Conservation (phyloP, 1,140 invertebrate species). For the Aphelenchoides besseyi region DNA sequence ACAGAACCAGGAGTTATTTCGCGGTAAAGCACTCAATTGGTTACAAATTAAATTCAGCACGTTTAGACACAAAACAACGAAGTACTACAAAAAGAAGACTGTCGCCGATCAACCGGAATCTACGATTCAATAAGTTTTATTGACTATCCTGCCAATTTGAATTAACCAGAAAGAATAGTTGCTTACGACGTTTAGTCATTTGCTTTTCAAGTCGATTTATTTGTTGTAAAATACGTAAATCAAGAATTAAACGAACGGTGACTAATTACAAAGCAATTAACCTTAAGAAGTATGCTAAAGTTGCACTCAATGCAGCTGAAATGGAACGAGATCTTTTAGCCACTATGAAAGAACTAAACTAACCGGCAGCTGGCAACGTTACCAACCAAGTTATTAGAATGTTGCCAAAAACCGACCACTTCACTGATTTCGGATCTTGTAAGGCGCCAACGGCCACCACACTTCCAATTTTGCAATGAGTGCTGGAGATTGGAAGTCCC, state of each 20-base stretch:
- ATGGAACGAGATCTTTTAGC: background rate
- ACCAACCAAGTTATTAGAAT: conserved; percentile 93
- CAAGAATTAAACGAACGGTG: too few species aligned
- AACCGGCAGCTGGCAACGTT: conserved; percentile 81
- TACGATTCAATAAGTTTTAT: background rate
- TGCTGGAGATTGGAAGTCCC: conserved; percentile 90
- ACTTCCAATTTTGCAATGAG: conserved; percentile 83
- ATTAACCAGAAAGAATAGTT: background rate
- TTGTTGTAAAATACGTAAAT: too few species aligned
- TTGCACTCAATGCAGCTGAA: conserved; percentile 8
- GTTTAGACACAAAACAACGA: conserved; percentile 53
- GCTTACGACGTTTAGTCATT: conserved; percentile 1
- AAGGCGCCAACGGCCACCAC: conserved; percentile 50
- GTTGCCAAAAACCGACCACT: conserved; percentile 69
- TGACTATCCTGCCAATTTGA: background rate
- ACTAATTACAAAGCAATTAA: conserved; percentile 1
- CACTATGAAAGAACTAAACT: background rate
- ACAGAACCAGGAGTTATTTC: conserved; percentile 55
- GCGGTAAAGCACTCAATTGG: conserved; percentile 24
- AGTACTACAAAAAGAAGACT: conserved; percentile 60
- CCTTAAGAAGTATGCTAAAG: background rate
- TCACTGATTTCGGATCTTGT: conserved; percentile 65
- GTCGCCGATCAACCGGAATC: conserved; percentile 48
- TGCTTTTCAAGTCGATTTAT: background rate
- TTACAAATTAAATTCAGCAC: conserved; percentile 2